phyloP scores from a whole-genome alignment of 2,888 invertebrate species.

The Villa cingulata region DNA sequence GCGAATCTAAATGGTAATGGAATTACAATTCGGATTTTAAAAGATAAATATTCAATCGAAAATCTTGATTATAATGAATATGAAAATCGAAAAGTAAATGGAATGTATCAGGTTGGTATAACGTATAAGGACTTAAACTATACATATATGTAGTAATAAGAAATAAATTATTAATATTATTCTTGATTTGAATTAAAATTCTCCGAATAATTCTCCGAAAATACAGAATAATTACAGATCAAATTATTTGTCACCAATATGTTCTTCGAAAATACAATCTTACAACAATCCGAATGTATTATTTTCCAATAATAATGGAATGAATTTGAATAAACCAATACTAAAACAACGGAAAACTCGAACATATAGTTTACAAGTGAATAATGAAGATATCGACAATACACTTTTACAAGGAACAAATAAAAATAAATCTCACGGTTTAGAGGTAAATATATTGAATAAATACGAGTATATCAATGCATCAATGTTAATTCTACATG shows the following conservation, averaged over 20 bases:
- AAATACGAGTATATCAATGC: no score
- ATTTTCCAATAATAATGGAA: no score
- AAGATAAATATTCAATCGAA: constrained; percentile 22
- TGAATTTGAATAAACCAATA: no score
- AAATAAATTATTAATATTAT: no score
- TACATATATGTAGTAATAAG: no score
- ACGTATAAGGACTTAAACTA: neutral
- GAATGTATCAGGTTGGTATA: neutral
- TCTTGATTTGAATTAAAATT: constrained; percentile 4
- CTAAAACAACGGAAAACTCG: no score
- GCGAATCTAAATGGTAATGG: constrained; percentile 32
- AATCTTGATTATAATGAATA: neutral
- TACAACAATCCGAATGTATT: no score
- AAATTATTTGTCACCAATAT: no score
- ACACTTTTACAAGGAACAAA: constrained; percentile 24
- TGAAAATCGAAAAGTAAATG: neutral
- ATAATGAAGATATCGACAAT: constrained; percentile 25
- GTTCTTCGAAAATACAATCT: no score
- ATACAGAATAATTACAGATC: neutral
- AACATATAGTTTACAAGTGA: constrained; percentile 30
- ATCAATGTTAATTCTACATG: neutral
- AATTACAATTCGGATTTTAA: constrained; percentile 29
- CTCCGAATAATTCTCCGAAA: constrained; percentile 21
- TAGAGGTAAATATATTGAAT: constrained; percentile 24
- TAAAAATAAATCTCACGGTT: constrained; percentile 17